phyloP scores from a whole-genome alignment of 2,888 invertebrate species.

The Patella depressa region DNA sequence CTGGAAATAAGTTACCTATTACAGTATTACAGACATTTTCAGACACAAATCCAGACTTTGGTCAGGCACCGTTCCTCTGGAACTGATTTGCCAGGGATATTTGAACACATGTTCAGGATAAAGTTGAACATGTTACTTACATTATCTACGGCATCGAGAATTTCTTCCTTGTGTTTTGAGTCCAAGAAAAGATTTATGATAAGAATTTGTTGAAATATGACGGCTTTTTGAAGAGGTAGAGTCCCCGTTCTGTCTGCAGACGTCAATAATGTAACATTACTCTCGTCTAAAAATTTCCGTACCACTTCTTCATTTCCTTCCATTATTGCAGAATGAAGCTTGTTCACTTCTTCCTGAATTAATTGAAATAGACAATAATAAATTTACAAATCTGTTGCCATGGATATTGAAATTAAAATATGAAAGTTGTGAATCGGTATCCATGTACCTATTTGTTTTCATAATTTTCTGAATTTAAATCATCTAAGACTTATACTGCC shows the following conservation, averaged over 20 bases:
- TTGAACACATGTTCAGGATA: too few relatives aligned
- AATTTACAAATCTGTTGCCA: too few relatives aligned
- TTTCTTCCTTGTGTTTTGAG: constrained; percentile 36
- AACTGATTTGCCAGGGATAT: too few relatives aligned
- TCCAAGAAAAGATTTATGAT: constrained; percentile 42
- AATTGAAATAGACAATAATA: too few relatives aligned
- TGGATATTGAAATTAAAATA: too few relatives aligned
- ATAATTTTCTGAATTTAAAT: neutral
- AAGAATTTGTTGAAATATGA: constrained; percentile 45
- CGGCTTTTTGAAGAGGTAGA: constrained; percentile 56
- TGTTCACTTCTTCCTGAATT: constrained; percentile 38
- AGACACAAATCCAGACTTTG: too few relatives aligned
- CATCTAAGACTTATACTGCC: too few relatives aligned
- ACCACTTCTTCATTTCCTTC: constrained; percentile 45
- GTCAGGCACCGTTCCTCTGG: too few relatives aligned
- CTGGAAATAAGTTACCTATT: too few relatives aligned
- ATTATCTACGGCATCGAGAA: constrained; percentile 45
- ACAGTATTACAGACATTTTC: too few relatives aligned
- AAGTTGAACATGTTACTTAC: constrained; percentile 33
- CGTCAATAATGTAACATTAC: constrained; percentile 37
- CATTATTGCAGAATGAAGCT: constrained; percentile 45
- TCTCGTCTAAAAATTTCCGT: constrained; percentile 35
- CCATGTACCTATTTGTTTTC: neutral
- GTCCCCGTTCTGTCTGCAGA: constrained; percentile 51
- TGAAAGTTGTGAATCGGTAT: neutral